A percentile compares a stretch with the other conserved stretches of the same genome.
Conservation (phyloP, 2,797 vertebrate species). For the Notoglanidium macrostoma region DNA sequence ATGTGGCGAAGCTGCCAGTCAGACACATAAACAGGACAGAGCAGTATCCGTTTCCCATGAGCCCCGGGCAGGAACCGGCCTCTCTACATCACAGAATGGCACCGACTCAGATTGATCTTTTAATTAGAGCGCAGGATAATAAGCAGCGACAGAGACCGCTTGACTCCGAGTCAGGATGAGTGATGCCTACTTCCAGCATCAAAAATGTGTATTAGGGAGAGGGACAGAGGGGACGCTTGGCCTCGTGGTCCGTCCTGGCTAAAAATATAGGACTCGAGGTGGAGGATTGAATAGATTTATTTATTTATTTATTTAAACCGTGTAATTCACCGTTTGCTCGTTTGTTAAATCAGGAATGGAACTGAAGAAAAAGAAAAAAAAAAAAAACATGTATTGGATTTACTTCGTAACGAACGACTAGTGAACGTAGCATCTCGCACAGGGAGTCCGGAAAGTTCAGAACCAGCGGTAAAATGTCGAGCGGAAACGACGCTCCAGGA, state of each 20-base stretch:
- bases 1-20: slow-evolving; percentile 54
- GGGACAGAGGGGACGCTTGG: neutral
- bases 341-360: neutral
- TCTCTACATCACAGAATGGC: slow-evolving; percentile 53
- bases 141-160: slow-evolving; percentile 40
- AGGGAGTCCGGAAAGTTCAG: neutral
- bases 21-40: slow-evolving; percentile 55
- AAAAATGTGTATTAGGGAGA: slow-evolving; percentile 32
- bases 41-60: slow-evolving; percentile 52
- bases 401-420: no score
- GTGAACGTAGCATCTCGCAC: no score
- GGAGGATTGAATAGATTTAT: slow-evolving; percentile 14
- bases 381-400: neutral
- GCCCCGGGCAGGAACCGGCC: slow-evolving; percentile 50
- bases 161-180: slow-evolving; percentile 33
- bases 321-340: neutral
- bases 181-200: slow-evolving; percentile 11
- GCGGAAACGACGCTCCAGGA: neutral
- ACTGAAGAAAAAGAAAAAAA: neutral
- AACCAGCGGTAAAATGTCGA: neutral
- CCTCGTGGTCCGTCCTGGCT: neutral
- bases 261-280: slow-evolving; percentile 15
- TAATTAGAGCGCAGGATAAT: slow-evolving; percentile 54
- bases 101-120: slow-evolving; percentile 48
- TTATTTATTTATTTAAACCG: neutral